Base-by-base conservation (phyloP, 2,888 invertebrate species). In the Perithous albicinctus region DNA sequence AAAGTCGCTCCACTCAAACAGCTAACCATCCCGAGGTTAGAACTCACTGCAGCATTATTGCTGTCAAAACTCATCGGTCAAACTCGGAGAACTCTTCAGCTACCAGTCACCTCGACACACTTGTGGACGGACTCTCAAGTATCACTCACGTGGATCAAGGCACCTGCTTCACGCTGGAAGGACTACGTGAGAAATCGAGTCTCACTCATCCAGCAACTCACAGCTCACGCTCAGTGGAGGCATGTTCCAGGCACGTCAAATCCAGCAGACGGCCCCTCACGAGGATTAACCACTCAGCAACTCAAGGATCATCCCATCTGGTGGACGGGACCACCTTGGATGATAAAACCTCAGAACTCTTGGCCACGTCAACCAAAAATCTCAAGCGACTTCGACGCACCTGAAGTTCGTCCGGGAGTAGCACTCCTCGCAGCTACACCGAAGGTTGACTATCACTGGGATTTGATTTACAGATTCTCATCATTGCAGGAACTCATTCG, bases 41-140 rank as follows among this genome's bases (percentile, higher is more conserved):
- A 84, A 10, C 32, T 82, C 0, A 38, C 82, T 1, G 80, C 75
- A 15, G 78, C 82, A 5, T 12, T 72, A 0, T 15, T 80, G 0
- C 46, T 80, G 0, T 29, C 72, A 0, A 41, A 66, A 7, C 67
- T 81, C 2, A 10, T 63, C 20, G 15, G 5, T 0, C 26, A 46
- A 7, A 51, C 51, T 2, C 26, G 29, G 8, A 38, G n/a, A 20
- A 38, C 41, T 26, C 10, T 54, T n/a, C n/a, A n/a, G n/a, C n/a
- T n/a, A 29, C 38, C 8, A 1, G 43, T 26, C 2, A 63, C 72
- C 6, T n/a, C 76, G 0, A 72, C 54, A 1, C 63, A 61, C 26
- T 15, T 83, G 59, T 86, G 85, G 84, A 85, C 81, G 7, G 85
- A n/a, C n/a, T 84, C 26, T 85, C 83, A 4, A 8, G 78, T 81